A percentile compares a stretch with the other conserved stretches of the same genome.
These are phyloP conservation scores for Gephyroberyx darwinii DNA, from an alignment of 2,797 vertebrate species.

Conservation along the genomic window DNA sequence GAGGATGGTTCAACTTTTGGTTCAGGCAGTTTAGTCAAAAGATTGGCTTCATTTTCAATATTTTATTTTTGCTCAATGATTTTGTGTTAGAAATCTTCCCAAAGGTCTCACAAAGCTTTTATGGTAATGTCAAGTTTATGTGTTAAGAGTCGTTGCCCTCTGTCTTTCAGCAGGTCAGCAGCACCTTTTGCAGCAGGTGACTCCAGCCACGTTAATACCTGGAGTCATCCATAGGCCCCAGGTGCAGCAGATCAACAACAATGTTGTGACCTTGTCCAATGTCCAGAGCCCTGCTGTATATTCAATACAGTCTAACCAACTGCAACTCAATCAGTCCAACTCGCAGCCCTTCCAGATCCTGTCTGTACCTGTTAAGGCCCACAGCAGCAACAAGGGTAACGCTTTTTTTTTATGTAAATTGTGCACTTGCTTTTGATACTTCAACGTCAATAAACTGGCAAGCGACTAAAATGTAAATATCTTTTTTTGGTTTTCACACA, in stretches of 20 bases:
- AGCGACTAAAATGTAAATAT: conserved; percentile 2
- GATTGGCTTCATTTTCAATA: too few relatives aligned
- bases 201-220: conserved; percentile 47
- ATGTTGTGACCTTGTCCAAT: conserved; percentile 56
- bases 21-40: not conserved
- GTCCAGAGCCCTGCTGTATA: conserved; percentile 58
- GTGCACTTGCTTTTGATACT: not conserved
- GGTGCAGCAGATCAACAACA: conserved; percentile 66
- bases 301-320: not conserved
- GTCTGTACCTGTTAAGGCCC: conserved; percentile 24
- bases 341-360: conserved; percentile 55
- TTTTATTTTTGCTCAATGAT: not conserved
- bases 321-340: conserved; percentile 38
- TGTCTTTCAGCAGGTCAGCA: conserved; percentile 51
- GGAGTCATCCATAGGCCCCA: conserved; percentile 57
- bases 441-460: not conserved
- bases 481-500: conserved; percentile 47
- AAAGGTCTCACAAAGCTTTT: too few relatives aligned
- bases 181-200: conserved; percentile 39
- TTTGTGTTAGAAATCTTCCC: too few relatives aligned
- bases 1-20: not conserved
- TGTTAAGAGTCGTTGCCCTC: not conserved
- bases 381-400: conserved; percentile 61
- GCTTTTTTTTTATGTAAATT: not conserved
- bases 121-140: not conserved